These are phyloP conservation scores for Craterocephalus amniculus DNA, from an alignment of 2,797 vertebrate genomes.

Conservation along the genomic window DNA sequence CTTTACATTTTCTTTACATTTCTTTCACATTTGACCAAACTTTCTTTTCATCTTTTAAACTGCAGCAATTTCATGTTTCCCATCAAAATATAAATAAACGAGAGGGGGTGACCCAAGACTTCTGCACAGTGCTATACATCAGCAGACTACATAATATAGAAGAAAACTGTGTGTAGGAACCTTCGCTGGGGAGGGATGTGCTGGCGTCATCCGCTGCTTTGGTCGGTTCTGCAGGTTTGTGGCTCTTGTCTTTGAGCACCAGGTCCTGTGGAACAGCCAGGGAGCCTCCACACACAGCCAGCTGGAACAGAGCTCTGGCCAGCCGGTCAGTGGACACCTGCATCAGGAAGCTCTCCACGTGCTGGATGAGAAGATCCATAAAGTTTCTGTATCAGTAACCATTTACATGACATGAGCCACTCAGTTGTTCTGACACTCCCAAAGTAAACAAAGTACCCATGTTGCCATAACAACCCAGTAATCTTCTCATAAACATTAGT, in stretches of 20 bases:
- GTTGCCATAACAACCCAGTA: neutral
- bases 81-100: neutral
- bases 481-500: neutral
- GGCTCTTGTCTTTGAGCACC: slow-evolving; percentile 74
- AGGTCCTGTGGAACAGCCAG: slow-evolving; percentile 80
- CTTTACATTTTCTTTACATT: neutral
- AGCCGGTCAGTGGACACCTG: slow-evolving; percentile 73
- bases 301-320: slow-evolving; percentile 79
- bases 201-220: slow-evolving; percentile 45
- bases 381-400: neutral
- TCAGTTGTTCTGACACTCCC: neutral
- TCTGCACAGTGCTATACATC: neutral
- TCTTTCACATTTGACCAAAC: too few relatives aligned
- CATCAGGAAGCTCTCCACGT: slow-evolving; percentile 77
- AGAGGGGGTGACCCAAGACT: neutral
- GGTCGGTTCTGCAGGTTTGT: slow-evolving; percentile 44
- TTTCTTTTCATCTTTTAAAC: neutral
- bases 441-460: neutral
- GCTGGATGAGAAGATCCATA: slow-evolving; percentile 56
- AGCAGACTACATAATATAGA: neutral
- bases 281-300: slow-evolving; percentile 84
- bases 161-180: slow-evolving; percentile 50
- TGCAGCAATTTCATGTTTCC: neutral
- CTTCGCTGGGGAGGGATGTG: slow-evolving; percentile 74
- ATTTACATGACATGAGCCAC: neutral